These are phyloP conservation scores for Euphydryas editha DNA, from an alignment of 2,888 invertebrate species.

Conservation along the genomic window DNA sequence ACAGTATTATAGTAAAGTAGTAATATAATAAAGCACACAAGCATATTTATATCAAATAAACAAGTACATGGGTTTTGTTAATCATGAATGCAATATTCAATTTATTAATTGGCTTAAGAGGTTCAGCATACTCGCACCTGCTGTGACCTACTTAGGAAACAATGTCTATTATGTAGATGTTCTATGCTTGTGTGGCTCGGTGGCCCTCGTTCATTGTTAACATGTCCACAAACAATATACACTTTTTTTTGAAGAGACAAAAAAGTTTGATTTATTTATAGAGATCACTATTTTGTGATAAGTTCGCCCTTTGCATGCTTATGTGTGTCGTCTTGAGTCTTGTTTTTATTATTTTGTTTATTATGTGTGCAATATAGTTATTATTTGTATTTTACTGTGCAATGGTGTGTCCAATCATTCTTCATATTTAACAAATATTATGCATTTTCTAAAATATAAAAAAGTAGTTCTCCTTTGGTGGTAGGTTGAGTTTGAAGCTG, in stretches of 20 bases:
- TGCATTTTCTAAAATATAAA: too few species aligned
- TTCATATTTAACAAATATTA: too few species aligned
- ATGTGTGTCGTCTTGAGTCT: too few species aligned
- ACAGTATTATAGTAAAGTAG: too few species aligned
- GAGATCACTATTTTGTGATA: background rate
- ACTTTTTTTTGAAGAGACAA: background rate
- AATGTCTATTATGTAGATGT: constrained; percentile 23
- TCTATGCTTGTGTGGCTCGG: constrained; percentile 17
- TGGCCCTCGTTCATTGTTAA: background rate
- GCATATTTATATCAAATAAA: background rate
- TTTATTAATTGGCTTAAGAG: constrained; percentile 11
- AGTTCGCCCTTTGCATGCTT: too few species aligned
- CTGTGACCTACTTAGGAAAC: constrained; percentile 28
- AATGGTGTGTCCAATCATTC: too few species aligned
- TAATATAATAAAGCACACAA: too few species aligned
- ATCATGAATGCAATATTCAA: constrained; percentile 11
- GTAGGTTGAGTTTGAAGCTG: too few species aligned
- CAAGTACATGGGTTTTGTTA: constrained; percentile 4
- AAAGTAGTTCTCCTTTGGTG: too few species aligned
- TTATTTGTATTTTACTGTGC: too few species aligned
- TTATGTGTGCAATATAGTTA: too few species aligned
- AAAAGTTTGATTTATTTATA: background rate
- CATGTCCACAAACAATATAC: background rate
- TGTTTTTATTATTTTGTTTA: too few species aligned
- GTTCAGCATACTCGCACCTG: constrained; percentile 8